Conservation (phyloP, 1,140 invertebrate species). For the Drosophila yakuba region DNA sequence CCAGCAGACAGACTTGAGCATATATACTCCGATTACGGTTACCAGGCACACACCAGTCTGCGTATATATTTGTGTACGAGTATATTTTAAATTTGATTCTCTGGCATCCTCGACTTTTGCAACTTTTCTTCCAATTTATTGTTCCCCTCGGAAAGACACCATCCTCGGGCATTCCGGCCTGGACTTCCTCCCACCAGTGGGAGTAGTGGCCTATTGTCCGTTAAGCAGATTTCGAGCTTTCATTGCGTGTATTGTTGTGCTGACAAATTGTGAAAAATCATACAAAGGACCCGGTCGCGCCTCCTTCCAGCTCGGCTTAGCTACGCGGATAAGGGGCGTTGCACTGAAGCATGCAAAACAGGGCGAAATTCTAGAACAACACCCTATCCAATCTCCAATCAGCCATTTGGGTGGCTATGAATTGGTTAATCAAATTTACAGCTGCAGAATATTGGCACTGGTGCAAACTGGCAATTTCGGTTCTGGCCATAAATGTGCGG, state of each 20-base stretch:
- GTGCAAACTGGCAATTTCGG: constrained; percentile 41
- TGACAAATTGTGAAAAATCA: constrained; percentile 24
- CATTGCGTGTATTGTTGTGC: constrained; percentile 19
- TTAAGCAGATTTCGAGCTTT: constrained; percentile 46
- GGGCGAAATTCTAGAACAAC: constrained; percentile 2
- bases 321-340: not conserved
- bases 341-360: constrained; percentile 23
- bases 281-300: constrained; percentile 14
- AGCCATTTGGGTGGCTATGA: constrained; percentile 16
- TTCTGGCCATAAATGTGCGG: constrained; percentile 45
- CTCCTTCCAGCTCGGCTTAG: too few relatives aligned
- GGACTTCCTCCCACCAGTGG: constrained; percentile 12
- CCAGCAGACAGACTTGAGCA: constrained; percentile 10
- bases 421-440: constrained; percentile 52
- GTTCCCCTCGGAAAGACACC: constrained; percentile 21
- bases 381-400: not conserved
- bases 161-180: constrained; percentile 20
- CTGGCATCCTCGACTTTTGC: constrained; percentile 38
- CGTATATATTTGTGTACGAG: constrained; percentile 3
- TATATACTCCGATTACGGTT: constrained; percentile 38
- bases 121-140: constrained; percentile 43
- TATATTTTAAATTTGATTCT: constrained; percentile 46
- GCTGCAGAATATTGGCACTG: constrained; percentile 40
- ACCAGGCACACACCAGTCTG: constrained; percentile 10
- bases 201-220: constrained; percentile 19